Conservation (phyloP, 2,113 vertebrate genomes). For the Colaptes auratus region DNA sequence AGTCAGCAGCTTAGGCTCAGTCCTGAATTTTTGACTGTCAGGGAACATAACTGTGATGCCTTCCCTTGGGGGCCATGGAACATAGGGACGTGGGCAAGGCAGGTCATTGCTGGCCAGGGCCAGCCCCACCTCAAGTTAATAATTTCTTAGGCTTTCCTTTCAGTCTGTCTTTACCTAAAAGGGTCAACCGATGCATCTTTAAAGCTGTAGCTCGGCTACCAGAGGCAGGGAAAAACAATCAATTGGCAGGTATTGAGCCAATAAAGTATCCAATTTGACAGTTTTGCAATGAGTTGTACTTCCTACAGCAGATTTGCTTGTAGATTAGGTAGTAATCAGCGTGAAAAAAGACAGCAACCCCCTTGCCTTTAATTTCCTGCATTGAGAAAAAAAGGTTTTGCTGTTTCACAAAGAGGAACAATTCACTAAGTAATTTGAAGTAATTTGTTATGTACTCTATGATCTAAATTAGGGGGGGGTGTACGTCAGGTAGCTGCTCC, state of each 20-base stretch:
- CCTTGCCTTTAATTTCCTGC: slow-evolving; percentile 7
- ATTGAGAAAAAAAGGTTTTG: background rate
- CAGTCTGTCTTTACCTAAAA: fast-evolving
- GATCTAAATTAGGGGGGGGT: background rate
- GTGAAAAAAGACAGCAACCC: background rate
- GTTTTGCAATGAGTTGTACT: background rate
- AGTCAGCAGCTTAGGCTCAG: fast-evolving
- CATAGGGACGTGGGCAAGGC: background rate
- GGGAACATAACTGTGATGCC: background rate
- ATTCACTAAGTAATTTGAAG: slow-evolving; percentile 24
- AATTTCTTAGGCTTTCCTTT: background rate
- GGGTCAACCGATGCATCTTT: background rate
- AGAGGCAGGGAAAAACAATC: background rate
- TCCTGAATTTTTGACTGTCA: background rate
- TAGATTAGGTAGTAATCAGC: background rate
- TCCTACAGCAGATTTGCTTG: background rate
- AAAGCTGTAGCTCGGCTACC: background rate
- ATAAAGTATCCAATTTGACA: background rate
- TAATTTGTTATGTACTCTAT: slow-evolving; percentile 6
- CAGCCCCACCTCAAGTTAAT: background rate
- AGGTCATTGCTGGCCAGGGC: background rate
- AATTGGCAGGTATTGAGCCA: background rate
- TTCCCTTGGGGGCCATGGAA: background rate
- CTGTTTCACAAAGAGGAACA: slow-evolving; percentile 18
- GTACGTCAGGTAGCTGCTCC: slow-evolving; percentile 14